Evolutionary conservation across 2,113 vertebrate species (phyloP), one percentile per base, ranked within the genome.

Genomic region (Smithornis capensis): DNA sequence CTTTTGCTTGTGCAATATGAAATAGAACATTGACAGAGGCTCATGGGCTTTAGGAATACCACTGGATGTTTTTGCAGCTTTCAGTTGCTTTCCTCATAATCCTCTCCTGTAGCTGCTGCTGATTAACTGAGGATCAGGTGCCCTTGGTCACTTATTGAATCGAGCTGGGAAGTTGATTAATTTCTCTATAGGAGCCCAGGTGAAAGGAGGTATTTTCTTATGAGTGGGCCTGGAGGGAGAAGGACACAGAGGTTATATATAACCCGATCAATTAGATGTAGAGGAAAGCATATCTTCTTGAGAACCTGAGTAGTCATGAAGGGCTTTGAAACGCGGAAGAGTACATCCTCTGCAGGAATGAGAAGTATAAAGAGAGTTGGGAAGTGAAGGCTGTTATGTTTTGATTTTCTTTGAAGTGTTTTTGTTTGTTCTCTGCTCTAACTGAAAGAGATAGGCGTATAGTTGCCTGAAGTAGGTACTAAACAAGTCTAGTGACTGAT

Each of bases 221-320:
- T 1, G 7, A 42, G 37, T 4, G 14, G 22, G 22, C 23, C 4
- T 2, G 1, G 40, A 71, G 29, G 35, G 19, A 65, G 37, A n/a
- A 22, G 12, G 38, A 8, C 0, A 12, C 49, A 19, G 25, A 44
- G 12, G 14, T 52, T 87, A 9, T 60, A 45, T 87, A 7, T 60
- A 49, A 80, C 4, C 22, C 69, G 31, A 42, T 90, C 10, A 23
- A 2, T 75, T 44, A 71, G 6, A 5, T 44, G 5, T 5, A n/a
- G 62, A 57, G 14, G 7, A 76, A 87, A 17, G 9, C 0, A 1
- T 38, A 33, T 45, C 29, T 87, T 74, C 29, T 81, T 67, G 35
- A 55, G 65, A 75, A 79, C 13, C 7, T 12, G 59, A 42, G 57
- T 31, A 83, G 45, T 11, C 2, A 17, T 8, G 15, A 64, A 91